These are phyloP conservation scores for Glossosoma conforme DNA, from an alignment of 1,140 invertebrate genomes.

Conservation along the genomic window DNA sequence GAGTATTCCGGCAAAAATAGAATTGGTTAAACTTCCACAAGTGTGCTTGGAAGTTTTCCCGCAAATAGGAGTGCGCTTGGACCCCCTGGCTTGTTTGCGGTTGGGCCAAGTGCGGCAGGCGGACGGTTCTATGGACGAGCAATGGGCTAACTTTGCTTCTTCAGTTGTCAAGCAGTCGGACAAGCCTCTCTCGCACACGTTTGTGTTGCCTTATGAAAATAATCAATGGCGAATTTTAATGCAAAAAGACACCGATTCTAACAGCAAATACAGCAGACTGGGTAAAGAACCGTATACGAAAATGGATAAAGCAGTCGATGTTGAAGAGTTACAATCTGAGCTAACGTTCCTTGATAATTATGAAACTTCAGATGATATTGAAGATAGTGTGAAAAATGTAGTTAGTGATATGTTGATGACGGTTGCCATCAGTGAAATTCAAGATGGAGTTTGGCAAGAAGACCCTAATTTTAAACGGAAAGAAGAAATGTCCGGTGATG, in stretches of 20 bases:
- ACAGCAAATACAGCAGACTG: constrained; percentile 7
- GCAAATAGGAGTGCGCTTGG: constrained; percentile 34
- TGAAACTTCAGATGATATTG: constrained; percentile 12
- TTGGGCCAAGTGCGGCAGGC: constrained; percentile 23
- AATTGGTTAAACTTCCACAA: constrained; percentile 36
- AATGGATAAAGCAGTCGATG: constrained; percentile 9
- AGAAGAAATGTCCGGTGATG: constrained; percentile 18
- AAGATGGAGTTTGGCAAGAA: constrained; percentile 28
- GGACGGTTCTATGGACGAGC: constrained; percentile 30
- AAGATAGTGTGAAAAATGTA: constrained; percentile 29
- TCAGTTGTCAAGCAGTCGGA: constrained; percentile 30
- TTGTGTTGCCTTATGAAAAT: constrained; percentile 37
- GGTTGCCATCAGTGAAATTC: constrained; percentile 37
- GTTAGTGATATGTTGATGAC: constrained; percentile 37
- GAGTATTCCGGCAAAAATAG: constrained; percentile 31
- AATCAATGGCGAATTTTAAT: constrained; percentile 35
- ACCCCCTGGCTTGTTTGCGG: constrained; percentile 29
- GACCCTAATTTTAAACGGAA: constrained; percentile 19
- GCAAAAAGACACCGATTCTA: constrained; percentile 29
- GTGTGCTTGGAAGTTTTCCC: constrained; percentile 37
- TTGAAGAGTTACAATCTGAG: constrained; percentile 2
- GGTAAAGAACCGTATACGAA: too few relatives aligned
- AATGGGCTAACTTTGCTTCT: constrained; percentile 39
- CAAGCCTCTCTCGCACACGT: constrained; percentile 27
- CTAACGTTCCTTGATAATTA: constrained; percentile 18